These are phyloP conservation scores for Coelinius sp. DNA, from an alignment of 2,888 invertebrate species.

Conservation along the genomic window DNA sequence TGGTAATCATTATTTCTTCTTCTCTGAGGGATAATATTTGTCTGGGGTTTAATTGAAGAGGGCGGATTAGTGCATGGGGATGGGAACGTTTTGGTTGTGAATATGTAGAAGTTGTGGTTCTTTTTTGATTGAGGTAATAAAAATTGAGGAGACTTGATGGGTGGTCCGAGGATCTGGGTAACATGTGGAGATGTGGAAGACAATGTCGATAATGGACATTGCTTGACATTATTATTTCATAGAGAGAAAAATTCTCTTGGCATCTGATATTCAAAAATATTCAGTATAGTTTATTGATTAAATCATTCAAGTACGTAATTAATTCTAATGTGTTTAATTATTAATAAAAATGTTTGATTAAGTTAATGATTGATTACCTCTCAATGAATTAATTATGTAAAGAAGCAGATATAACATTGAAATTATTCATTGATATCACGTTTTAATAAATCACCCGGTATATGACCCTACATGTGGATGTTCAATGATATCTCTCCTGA, in stretches of 20 bases:
- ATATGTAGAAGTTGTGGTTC: background rate
- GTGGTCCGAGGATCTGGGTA: background rate
- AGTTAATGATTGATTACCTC: background rate
- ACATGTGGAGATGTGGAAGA: background rate
- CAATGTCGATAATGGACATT: background rate
- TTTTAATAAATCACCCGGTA: conserved; percentile 5
- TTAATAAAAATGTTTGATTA: background rate
- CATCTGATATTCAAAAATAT: no score
- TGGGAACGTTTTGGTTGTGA: background rate
- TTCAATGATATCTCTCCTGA: conserved; percentile 70
- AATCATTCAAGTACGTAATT: no score
- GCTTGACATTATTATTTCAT: background rate
- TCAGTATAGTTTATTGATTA: no score
- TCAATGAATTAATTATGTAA: background rate
- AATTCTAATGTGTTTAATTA: background rate
- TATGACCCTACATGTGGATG: conserved; percentile 22
- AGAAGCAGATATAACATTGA: background rate
- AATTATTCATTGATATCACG: background rate
- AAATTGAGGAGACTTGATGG: background rate
- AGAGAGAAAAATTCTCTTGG: background rate
- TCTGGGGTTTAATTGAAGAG: background rate
- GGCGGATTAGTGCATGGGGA: background rate
- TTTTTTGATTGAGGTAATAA: background rate
- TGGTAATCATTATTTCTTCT: conserved; percentile 33
- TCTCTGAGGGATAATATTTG: conserved; percentile 8